Evolutionary conservation across 1,140 invertebrate species (phyloP).

Genomic region (Drosophila watanabei): DNA sequence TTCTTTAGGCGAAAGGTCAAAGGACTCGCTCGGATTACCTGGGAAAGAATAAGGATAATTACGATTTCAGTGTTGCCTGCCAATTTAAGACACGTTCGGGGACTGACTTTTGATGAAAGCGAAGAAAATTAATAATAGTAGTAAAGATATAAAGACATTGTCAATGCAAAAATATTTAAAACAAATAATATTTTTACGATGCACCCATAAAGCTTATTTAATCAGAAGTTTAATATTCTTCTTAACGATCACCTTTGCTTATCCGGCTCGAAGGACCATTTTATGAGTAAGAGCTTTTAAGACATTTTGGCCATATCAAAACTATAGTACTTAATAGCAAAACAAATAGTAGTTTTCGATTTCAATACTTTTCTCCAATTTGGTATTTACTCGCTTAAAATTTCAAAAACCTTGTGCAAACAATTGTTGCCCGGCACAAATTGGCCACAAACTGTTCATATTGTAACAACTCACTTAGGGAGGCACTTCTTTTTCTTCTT

Average conservation of each 20-base stretch:
- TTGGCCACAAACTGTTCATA: constrained; percentile 68
- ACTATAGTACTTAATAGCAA: neutral
- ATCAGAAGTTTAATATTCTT: too few species aligned
- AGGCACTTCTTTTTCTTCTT: constrained; percentile 10
- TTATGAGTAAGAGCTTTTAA: too few species aligned
- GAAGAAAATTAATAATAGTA: neutral
- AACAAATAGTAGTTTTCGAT: neutral
- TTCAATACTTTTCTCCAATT: neutral
- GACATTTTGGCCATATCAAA: neutral
- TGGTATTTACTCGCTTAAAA: constrained; percentile 3
- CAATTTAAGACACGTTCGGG: neutral
- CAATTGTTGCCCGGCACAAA: constrained; percentile 30
- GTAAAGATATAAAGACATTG: neutral
- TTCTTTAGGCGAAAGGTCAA: constrained; percentile 11
- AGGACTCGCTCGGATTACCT: neutral
- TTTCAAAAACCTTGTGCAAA: constrained; percentile 25
- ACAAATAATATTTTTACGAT: too few species aligned
- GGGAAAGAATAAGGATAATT: constrained; percentile 24
- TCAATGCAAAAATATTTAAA: neutral
- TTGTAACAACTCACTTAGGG: constrained; percentile 61
- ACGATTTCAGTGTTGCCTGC: neutral
- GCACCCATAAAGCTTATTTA: too few species aligned
- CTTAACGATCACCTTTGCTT: too few species aligned
- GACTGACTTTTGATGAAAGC: neutral
- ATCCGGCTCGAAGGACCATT: too few species aligned